Base-by-base conservation (phyloP, 2,797 vertebrate genomes). In the Enteromius mattozi region DNA sequence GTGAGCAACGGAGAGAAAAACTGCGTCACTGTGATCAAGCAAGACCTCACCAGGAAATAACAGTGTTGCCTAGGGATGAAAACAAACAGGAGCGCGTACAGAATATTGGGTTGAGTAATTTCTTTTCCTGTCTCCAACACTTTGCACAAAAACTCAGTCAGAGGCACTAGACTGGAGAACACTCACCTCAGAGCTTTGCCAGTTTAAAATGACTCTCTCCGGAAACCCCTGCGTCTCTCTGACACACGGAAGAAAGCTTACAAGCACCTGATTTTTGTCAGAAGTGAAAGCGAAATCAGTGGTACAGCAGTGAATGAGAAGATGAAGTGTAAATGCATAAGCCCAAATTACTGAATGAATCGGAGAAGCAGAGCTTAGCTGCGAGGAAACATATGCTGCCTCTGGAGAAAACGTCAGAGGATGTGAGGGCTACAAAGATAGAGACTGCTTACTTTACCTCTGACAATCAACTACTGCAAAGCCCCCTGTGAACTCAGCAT, bases 21-120 rank as follows among this genome's bases (percentile, higher is more conserved):
- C 85, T 87, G 81, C 87, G 87, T 90, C 87, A 89, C 74, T 80
- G 79, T 78, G 85, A 86, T 86, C 89, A 85, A 84, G 54, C 87
- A 84, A 84, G 83, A 82, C 86, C 81, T 88, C 83, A 89, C 87
- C 87, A 91, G 91, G 91, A 91, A 91, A 91, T 87, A 90, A 90
- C 90, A 88, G 86, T 85, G 91, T 91, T 91, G 90, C 91, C 88
- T 89, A 91, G 91, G 89, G 86, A 90, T 89, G 81, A 61, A 89
- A 91, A 90, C 88, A 91, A 90, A 89, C 86, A 88, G 82, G 80
- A 83, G 86, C 78, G 83, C 81, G 84, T 79, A 88, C 70, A 82
- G 85, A 88, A 90, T 88, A 86, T 87, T 85, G 78, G 85, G 84
- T 89, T 86, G 86, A 80, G 84, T 86, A 84, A 87, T 88, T 78